Evolutionary conservation across 2,113 vertebrate genomes (phyloP).

Genomic region (Sprattus sprattus): DNA sequence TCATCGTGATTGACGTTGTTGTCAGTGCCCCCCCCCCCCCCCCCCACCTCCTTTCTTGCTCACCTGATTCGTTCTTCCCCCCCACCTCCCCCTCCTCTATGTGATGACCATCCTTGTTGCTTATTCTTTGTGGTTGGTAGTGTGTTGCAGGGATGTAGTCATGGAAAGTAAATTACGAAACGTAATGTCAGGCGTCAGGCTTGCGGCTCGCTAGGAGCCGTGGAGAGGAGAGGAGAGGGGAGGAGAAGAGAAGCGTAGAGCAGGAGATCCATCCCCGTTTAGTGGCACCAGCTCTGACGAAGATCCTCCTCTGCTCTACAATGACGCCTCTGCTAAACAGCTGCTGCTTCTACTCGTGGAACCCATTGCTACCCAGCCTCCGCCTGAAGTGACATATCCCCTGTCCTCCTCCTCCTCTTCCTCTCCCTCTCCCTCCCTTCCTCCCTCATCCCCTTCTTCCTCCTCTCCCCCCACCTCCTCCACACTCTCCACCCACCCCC

Average conservation of each 20-base stretch:
- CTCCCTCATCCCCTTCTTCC: neutral
- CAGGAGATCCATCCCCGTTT: neutral
- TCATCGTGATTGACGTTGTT: neutral
- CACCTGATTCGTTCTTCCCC: neutral
- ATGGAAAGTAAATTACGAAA: constrained; percentile 25
- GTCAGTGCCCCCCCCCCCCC: neutral
- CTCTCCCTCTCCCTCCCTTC: constrained; percentile 27
- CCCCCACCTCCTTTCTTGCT: neutral
- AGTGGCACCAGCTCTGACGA: neutral
- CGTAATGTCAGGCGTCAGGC: neutral
- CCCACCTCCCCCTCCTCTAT: neutral
- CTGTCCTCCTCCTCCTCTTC: constrained; percentile 62
- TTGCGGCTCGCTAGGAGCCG: neutral
- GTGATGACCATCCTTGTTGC: neutral
- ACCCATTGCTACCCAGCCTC: constrained; percentile 68
- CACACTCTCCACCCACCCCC: constrained; percentile 32
- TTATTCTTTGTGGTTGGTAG: constrained; percentile 54
- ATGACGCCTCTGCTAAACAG: constrained; percentile 35
- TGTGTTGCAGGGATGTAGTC: constrained; percentile 63
- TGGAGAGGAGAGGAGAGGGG: neutral
- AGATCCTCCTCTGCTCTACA: neutral
- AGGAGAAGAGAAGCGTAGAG: neutral
- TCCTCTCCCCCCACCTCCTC: constrained; percentile 38
- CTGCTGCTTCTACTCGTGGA: constrained; percentile 69
- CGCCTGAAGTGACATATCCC: constrained; percentile 70